Conservation (phyloP, 2,888 invertebrate genomes). For the Clostera curtula region DNA sequence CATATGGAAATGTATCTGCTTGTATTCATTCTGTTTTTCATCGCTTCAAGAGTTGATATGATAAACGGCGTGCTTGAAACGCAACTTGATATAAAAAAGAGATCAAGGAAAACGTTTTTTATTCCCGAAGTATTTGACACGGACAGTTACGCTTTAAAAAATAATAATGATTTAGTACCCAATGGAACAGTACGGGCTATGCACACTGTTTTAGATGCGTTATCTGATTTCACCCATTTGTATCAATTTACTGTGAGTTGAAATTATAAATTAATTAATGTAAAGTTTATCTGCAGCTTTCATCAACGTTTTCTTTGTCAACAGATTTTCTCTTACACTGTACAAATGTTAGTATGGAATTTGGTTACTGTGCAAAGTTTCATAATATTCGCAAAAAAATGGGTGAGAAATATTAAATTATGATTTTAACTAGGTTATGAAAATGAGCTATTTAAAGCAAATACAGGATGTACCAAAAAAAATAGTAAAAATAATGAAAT, state of each 20-base stretch:
- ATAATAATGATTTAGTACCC: slow-evolving; percentile 6
- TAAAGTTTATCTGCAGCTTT: slow-evolving; percentile 1
- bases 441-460: too few relatives aligned
- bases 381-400: slow-evolving; percentile 33
- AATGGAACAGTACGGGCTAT: slow-evolving; percentile 25
- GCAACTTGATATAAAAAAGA: too few relatives aligned
- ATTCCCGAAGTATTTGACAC: too few relatives aligned
- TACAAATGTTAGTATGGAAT: slow-evolving; percentile 34
- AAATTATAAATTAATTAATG: not conserved
- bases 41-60: too few relatives aligned
- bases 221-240: slow-evolving; percentile 32
- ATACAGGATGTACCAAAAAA: too few relatives aligned
- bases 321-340: slow-evolving; percentile 41
- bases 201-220: slow-evolving; percentile 29
- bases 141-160: not conserved
- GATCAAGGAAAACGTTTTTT: too few relatives aligned
- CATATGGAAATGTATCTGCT: too few relatives aligned
- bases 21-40: too few relatives aligned
- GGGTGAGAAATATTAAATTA: too few relatives aligned
- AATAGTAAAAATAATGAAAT: too few relatives aligned
- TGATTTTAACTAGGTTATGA: too few relatives aligned
- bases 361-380: slow-evolving; percentile 38
- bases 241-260: slow-evolving; percentile 41
- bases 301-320: slow-evolving; percentile 7
- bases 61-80: too few relatives aligned